Base-by-base conservation (phyloP, 2,888 invertebrate genomes). In the Neelides folsomi region DNA sequence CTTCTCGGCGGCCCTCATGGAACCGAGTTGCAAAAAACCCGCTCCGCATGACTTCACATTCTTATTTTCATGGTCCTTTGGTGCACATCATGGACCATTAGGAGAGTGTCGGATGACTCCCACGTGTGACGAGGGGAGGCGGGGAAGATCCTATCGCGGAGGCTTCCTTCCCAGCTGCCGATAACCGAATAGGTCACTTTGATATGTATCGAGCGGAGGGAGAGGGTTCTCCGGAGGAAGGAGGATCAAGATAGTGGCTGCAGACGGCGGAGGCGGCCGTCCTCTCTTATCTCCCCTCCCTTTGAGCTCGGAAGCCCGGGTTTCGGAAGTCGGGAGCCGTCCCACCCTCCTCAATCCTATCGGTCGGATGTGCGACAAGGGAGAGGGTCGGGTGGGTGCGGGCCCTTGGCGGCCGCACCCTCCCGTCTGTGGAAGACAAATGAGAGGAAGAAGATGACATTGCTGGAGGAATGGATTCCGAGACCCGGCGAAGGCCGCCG, bases 1-100 rank as follows among this genome's bases (percentile, higher is more conserved):
- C 60, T 54, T 55, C 57, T 60, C 59, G 59, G 60, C 59, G 63
- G 60, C 62, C 50, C 44, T 37, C 9, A 9, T 27, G 7, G 27
- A 7, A 7, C 27, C 27, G 27, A 27, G 27, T 27, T 27, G 27
- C 27, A 27, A 27, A 27, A 27, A 27, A 27, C 27, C 27, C 27
- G 27, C 3, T 27, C 27, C 27, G 27, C 27, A 27, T 27, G 27
- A 35, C 27, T 46, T 40, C 35, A 20, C 20, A 51, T 47, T 48
- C 48, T 54, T 41, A 44, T 51, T 54, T 54, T 48, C 54, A 51
- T 47, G 51, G 34, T 43, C 51, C 42, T 53, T 53, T 53, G 49
- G 44, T 41, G 35, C 41, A 48, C 47, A 56, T 54, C 57, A 57
- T 50, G 57, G 52, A 36, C 43, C 57, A 57, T 57, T 57, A 54